phyloP scores from a whole-genome alignment of 2,113 vertebrate genomes.

The Cyanoramphus novaezelandiae region DNA sequence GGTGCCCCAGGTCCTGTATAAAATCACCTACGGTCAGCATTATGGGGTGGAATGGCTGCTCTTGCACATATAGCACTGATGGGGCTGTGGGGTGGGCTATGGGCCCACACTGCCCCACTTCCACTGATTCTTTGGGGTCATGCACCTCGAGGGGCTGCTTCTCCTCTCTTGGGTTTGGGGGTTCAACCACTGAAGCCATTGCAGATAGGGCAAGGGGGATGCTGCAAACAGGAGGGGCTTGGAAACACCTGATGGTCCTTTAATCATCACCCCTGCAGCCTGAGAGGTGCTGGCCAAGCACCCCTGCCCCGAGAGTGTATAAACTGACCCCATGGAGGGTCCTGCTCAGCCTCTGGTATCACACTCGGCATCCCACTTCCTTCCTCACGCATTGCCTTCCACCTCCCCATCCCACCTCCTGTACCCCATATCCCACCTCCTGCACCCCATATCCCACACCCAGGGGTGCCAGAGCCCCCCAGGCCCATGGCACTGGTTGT shows the following conservation, averaged over 20 bases:
- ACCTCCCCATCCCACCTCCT: not conserved
- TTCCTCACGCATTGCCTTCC: not conserved
- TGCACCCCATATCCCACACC: not conserved
- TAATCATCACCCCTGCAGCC: fast-evolving
- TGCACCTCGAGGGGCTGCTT: not conserved
- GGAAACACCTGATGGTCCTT: not conserved
- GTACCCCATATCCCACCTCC: not conserved
- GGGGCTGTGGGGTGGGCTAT: not conserved
- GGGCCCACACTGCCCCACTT: not conserved
- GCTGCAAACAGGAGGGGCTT: no score
- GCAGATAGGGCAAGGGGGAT: not conserved
- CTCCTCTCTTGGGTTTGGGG: not conserved
- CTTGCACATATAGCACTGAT: fast-evolving
- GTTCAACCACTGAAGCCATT: not conserved
- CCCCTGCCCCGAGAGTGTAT: fast-evolving
- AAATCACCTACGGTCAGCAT: not conserved
- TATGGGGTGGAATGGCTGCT: not conserved
- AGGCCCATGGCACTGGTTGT: not conserved
- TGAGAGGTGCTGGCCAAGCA: not conserved
- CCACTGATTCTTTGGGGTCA: not conserved
- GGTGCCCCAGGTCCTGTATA: not conserved
- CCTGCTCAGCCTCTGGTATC: not conserved
- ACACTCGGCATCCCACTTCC: not conserved
- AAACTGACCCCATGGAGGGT: fast-evolving
- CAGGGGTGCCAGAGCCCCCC: not conserved